phyloP scores from a whole-genome alignment of 2,113 vertebrate species.

The Abramis brama region DNA sequence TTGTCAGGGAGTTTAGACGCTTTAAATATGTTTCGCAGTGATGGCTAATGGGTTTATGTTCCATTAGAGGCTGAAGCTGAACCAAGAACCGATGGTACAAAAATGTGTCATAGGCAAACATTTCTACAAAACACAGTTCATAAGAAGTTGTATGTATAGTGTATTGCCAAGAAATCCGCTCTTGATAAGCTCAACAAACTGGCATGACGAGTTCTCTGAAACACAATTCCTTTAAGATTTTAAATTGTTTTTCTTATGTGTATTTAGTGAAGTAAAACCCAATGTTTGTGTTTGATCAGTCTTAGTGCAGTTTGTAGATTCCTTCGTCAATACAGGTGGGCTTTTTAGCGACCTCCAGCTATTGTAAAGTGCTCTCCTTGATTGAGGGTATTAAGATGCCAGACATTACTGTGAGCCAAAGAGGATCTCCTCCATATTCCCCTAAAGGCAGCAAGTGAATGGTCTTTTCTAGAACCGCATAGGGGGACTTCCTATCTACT shows the following conservation, averaged over 20 bases:
- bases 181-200: constrained; percentile 4
- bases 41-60: constrained; percentile 29
- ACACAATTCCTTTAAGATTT: not conserved
- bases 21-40: not conserved
- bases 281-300: constrained; percentile 2
- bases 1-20: constrained; percentile 14
- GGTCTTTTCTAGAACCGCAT: not conserved
- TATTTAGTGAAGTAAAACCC: constrained; percentile 2
- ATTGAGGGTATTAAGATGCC: constrained; percentile 3
- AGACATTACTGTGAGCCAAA: constrained; percentile 11
- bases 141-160: not conserved
- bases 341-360: not conserved
- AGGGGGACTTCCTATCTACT: not conserved
- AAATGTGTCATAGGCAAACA: constrained; percentile 10
- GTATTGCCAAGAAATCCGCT: not conserved
- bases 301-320: constrained; percentile 23
- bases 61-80: not conserved
- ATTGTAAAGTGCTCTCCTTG: not conserved
- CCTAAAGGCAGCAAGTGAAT: not conserved
- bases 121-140: not conserved
- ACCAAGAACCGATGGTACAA: constrained; percentile 3
- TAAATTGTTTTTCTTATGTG: not conserved
- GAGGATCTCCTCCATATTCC: constrained; percentile 6
- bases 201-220: not conserved
- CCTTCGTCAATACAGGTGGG: constrained; percentile 15